Evolutionary conservation across 2,797 vertebrate genomes (phyloP), one percentile per base, ranked within the genome.

Genomic region (Arctocebus calabarensis): DNA sequence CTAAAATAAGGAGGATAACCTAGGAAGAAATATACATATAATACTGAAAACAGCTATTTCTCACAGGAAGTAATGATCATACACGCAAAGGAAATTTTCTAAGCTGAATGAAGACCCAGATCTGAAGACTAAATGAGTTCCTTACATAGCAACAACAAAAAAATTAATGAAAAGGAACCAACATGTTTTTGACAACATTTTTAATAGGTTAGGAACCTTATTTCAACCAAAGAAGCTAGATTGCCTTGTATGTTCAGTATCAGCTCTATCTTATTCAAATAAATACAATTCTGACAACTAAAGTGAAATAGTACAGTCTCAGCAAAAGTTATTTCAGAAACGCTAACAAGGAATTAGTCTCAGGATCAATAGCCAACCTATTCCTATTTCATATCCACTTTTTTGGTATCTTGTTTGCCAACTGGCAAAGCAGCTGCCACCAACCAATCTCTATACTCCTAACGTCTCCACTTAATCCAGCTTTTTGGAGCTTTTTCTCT

Each of bases 201-300:
- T 88, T 90, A 84, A 91, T 73, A 52, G 71, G 37, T 81, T 43
- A 96, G 87, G 40, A 81, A 43, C 20, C 0, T 4, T 25, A 4
- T 27, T 19, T 52, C 16, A 45, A 85, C 22, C 62, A 94, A 90
- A 71, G 90, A 66, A 95, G 68, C 34, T 88, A 78, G 78, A 75
- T 19, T 78, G 64, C n/a, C 17, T 88, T 85, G 7, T 32, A 25
- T 7, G 84, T 27, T 11, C 2, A 22, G 5, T 32, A 77, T 61
- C 55, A 13, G 40, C 45, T 62, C 84, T 71, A 32, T 74, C 93
- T 94, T 74, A 64, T 77, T 88, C 27, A 97, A 95, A 95, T 66
- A 96, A 94, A 29, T 45, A 29, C 2, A 59, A 84, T 8, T 61
- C 40, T 78, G 75, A 88, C 37, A 82, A 90, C 62, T 29, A 83